Base-by-base conservation (phyloP, 2,888 invertebrate species). In the Petrolisthes manimaculis region DNA sequence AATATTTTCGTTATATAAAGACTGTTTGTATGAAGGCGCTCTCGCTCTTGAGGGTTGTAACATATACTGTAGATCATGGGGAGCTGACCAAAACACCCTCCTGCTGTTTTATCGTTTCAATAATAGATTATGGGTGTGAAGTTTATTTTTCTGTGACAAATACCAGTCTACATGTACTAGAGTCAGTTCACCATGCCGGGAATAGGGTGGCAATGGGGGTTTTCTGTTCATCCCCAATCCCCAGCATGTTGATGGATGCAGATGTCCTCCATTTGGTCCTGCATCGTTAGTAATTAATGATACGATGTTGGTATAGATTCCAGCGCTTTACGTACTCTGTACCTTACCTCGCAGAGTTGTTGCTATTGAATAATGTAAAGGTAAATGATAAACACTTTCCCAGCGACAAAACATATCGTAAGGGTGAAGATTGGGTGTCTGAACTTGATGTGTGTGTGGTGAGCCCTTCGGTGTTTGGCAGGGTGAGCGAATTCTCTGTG, bases 101-200 rank as follows among this genome's bases (percentile, higher is more conserved):
- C 78, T 78, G 12, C 78, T 78, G 12, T 53, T 78, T 9, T 53
- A 78, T 78, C n/a, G 37, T 78, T 78, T n/a, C 78, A 37, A 78
- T 37, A 53, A 9, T 78, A 37, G 78, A 78, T 37, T 78, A 78
- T 78, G 78, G 78, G 21, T 78, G 78, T 78, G 53, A 78, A 51
- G 53, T 78, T 9, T 5, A 74, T 21, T 74, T 21, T n/a, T 74
- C 74, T 1, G 74, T 4, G 9, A n/a, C 74, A 53, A 4, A 78
- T n/a, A 4, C 18, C 78, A 9, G 9, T 9, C 51, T 53, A 51
- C n/a, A 2, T 8, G 8, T 24, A 8, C 9, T 53, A 3, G 51
- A 78, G 5, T 53, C 78, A 37, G 54, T 78, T 12, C 74, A 74
- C n/a, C 51, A 78, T 78, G 54, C 78, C 51, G 78, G 53, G 21